Percentiles rank a stretch among this genome's conserved stretches.
phyloP scores from a whole-genome alignment of 2,888 invertebrate genomes.

The Cremastobaeus sp. region DNA sequence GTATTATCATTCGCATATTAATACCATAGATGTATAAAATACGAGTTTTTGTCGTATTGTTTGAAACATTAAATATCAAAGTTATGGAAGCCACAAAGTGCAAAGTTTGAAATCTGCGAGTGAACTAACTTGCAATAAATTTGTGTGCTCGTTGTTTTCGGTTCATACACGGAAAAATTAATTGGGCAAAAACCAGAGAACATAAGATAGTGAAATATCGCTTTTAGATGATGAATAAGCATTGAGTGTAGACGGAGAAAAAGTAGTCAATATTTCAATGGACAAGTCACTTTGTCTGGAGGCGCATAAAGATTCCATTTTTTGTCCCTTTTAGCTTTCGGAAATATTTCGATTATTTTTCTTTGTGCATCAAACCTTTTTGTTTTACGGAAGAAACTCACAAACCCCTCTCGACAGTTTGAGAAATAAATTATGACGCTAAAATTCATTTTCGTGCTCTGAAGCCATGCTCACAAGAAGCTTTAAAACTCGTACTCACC shows the following conservation, averaged over 20 bases:
- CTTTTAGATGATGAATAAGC: conserved; percentile 10
- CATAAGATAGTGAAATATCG: conserved; percentile 3
- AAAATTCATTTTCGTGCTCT: conserved; percentile 31
- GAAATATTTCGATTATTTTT: no score
- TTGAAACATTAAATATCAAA: no score
- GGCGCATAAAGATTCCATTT: no score
- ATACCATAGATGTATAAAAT: no score
- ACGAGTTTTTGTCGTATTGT: no score
- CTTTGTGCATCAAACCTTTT: conserved; percentile 15
- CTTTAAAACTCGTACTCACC: conserved; percentile 28
- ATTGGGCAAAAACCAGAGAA: neutral
- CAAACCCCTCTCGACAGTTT: conserved; percentile 21
- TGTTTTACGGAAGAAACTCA: conserved; percentile 29
- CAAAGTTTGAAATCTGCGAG: no score
- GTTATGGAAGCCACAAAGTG: no score
- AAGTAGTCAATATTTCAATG: conserved; percentile 25
- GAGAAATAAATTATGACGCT: conserved; percentile 31
- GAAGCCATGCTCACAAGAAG: conserved; percentile 20
- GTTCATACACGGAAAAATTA: no score
- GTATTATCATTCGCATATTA: no score
- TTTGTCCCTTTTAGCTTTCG: no score
- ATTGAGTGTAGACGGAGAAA: conserved; percentile 5
- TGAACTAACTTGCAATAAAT: no score
- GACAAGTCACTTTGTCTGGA: conserved; percentile 10
- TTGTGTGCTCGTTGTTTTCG: no score